Conservation (phyloP, 2,797 vertebrate genomes). For the Phaenicophaeus curvirostris region DNA sequence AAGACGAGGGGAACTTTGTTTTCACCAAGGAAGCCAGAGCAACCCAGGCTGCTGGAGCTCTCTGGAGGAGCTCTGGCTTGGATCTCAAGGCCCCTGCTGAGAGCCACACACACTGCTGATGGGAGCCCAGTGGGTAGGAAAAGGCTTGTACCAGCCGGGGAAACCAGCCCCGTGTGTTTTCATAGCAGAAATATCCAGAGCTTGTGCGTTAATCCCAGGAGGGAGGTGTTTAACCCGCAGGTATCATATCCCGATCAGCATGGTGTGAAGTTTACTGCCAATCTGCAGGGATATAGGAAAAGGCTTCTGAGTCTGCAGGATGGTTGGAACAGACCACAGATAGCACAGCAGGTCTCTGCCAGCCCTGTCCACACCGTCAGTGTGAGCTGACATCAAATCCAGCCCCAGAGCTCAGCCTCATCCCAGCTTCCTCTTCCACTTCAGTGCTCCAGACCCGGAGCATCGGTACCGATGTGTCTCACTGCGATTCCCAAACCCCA, state of each 20-base stretch:
- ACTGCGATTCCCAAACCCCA: fast-evolving
- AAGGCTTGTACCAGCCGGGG: not conserved
- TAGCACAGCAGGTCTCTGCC: not conserved
- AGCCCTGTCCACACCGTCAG: fast-evolving
- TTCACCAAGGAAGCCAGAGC: fast-evolving
- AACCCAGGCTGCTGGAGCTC: fast-evolving
- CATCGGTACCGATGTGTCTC: fast-evolving
- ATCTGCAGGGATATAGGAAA: too few relatives aligned
- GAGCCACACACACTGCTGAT: fast-evolving
- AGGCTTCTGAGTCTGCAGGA: not conserved
- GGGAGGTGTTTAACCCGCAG: not conserved
- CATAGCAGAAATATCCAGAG: not conserved
- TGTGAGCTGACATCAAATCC: not conserved
- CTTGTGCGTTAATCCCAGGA: fast-evolving
- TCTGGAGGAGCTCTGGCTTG: not conserved
- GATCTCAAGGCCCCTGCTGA: fast-evolving
- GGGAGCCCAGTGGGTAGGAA: not conserved
- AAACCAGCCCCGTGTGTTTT: fast-evolving
- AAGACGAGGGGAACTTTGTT: not conserved
- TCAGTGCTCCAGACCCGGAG: fast-evolving
- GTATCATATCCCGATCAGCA: fast-evolving
- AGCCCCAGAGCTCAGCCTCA: not conserved
- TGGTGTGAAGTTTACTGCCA: fast-evolving
- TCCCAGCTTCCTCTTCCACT: fast-evolving
- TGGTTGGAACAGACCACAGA: not conserved